A percentile compares a stretch with the other conserved stretches of the same genome.
phyloP scores from a whole-genome alignment of 1,140 invertebrate species.

The Ceratina japonica region DNA sequence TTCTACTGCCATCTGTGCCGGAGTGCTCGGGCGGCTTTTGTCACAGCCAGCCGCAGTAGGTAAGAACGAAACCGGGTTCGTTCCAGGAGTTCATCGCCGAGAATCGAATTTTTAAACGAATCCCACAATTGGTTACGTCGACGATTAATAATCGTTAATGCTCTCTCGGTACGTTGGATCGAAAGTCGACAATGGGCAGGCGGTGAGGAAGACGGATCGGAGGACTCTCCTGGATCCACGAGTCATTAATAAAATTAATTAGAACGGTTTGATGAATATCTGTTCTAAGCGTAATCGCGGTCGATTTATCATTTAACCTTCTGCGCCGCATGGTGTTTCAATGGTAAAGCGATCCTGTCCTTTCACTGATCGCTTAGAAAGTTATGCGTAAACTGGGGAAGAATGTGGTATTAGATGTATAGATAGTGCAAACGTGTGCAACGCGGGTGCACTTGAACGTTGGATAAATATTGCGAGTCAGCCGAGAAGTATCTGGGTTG shows the following conservation, averaged over 20 bases:
- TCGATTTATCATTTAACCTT: conserved; percentile 38
- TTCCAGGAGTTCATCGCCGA: neutral
- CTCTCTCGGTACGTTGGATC: neutral
- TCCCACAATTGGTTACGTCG: neutral
- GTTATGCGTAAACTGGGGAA: conserved; percentile 45
- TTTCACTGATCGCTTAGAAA: conserved; percentile 51
- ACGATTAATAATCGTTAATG: conserved; percentile 33
- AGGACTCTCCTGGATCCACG: conserved; percentile 22
- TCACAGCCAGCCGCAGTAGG: conserved; percentile 52
- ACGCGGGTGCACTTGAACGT: conserved; percentile 22
- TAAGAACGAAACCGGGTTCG: conserved; percentile 50
- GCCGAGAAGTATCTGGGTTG: neutral
- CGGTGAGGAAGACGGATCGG: neutral
- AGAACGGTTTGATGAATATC: neutral
- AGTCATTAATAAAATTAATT: too few relatives aligned
- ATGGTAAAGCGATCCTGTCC: conserved; percentile 43
- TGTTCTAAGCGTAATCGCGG: conserved; percentile 42
- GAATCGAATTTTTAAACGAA: neutral
- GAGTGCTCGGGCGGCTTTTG: conserved; percentile 38
- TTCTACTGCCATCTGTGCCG: conserved; percentile 74
- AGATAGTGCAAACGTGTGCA: conserved; percentile 20
- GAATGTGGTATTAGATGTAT: conserved; percentile 41
- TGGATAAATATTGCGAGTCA: conserved; percentile 20
- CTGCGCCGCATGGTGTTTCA: conserved; percentile 17
- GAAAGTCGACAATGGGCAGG: neutral